A percentile compares a stretch with the other conserved stretches of the same genome.
Conservation (phyloP, 2,888 invertebrate genomes). For the Syrista parreyssii region DNA sequence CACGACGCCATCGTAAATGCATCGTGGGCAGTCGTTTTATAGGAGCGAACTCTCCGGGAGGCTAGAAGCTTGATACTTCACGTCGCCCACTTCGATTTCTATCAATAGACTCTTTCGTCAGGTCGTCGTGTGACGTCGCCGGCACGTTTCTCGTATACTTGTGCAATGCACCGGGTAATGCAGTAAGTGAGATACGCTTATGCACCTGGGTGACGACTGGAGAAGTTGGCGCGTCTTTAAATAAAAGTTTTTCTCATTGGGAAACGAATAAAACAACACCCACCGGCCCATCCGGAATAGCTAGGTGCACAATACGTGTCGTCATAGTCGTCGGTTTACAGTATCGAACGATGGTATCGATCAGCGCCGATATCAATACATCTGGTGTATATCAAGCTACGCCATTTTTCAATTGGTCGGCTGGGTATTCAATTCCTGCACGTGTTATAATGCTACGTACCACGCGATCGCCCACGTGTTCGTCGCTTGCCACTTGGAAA, state of each 20-base stretch:
- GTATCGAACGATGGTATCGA: neutral
- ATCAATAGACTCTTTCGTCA: constrained; percentile 57
- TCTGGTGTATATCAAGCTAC: neutral
- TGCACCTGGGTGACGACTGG: neutral
- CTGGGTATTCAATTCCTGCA: neutral
- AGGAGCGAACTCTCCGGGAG: neutral
- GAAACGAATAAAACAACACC: neutral
- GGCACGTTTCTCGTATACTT: neutral
- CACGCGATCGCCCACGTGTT: constrained; percentile 4
- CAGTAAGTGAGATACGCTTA: neutral
- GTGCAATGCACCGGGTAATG: neutral
- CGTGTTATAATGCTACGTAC: neutral
- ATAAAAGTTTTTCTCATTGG: neutral
- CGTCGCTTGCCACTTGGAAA: neutral
- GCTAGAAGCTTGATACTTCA: neutral
- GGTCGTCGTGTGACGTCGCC: constrained; percentile 44
- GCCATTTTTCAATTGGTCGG: neutral
- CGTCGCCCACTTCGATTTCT: constrained; percentile 48
- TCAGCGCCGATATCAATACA: neutral
- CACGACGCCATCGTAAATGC: neutral
- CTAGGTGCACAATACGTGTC: neutral
- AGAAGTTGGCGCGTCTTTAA: neutral
- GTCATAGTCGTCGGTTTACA: neutral
- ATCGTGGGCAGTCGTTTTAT: neutral
- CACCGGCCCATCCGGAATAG: neutral